These are phyloP conservation scores for Bos indicus DNA, from an alignment of 2,113 vertebrate species.

Conservation along the genomic window DNA sequence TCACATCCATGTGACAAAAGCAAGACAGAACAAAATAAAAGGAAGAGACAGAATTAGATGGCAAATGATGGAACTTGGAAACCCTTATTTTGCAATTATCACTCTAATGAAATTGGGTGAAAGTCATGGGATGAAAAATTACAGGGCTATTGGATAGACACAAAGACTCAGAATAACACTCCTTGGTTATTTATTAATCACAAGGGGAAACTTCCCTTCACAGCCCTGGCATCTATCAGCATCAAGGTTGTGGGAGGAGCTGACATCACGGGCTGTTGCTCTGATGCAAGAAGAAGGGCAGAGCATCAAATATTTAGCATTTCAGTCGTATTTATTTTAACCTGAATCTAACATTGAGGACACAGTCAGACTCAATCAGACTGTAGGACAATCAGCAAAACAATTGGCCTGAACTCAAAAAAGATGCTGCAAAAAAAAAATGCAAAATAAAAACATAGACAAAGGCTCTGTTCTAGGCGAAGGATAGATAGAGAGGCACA, in stretches of 20 bases:
- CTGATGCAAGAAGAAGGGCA: not conserved
- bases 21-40: not conserved
- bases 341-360: not conserved
- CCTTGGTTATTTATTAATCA: not conserved
- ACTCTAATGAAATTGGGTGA: not conserved
- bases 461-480: not conserved
- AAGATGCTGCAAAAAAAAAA: not conserved
- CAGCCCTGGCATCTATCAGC: not conserved
- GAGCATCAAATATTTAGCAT: not conserved
- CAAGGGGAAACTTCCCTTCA: not conserved
- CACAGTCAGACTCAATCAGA: not conserved
- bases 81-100: not conserved
- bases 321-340: not conserved
- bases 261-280: not conserved
- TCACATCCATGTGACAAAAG: not conserved
- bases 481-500: not conserved
- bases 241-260: not conserved
- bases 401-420: not conserved
- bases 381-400: not conserved
- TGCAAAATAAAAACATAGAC: rapidly evolving
- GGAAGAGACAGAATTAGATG: not conserved
- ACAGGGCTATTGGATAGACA: not conserved
- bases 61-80: not conserved
- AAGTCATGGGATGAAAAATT: not conserved
- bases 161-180: rapidly evolving